Evolutionary conservation across 2,113 vertebrate genomes (phyloP).

Genomic region (Leptobrachium leishanense): DNA sequence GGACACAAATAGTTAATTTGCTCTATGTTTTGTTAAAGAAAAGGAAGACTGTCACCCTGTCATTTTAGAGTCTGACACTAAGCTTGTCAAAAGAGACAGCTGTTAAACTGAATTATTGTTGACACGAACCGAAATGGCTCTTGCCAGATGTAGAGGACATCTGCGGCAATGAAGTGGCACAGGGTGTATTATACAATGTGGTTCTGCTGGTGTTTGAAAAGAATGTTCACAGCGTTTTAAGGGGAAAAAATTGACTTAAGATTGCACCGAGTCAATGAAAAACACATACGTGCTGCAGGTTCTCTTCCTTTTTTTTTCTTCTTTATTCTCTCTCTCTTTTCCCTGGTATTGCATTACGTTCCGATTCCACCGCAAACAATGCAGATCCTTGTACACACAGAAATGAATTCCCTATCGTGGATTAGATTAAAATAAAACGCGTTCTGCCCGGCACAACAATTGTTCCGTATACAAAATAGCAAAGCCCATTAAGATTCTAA

Average conservation of each 20-base stretch:
- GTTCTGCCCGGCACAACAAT: constrained; percentile 53
- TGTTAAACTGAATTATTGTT: constrained; percentile 81
- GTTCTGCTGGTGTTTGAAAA: constrained; percentile 68
- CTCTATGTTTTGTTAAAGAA: constrained; percentile 64
- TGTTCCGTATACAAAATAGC: constrained; percentile 45
- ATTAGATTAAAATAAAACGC: constrained; percentile 47
- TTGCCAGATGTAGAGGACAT: constrained; percentile 81
- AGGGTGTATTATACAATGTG: constrained; percentile 73
- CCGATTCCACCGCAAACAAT: neutral
- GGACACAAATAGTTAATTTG: constrained; percentile 67
- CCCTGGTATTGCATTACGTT: neutral
- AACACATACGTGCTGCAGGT: constrained; percentile 52
- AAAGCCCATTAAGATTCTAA: constrained; percentile 46
- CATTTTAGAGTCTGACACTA: constrained; percentile 74
- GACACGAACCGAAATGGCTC: constrained; percentile 68
- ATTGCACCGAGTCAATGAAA: constrained; percentile 60
- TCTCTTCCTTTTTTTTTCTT: too few relatives aligned
- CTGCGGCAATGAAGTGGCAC: constrained; percentile 71
- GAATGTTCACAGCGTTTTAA: constrained; percentile 26
- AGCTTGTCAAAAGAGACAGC: constrained; percentile 80
- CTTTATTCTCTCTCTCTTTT: neutral
- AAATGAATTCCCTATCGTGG: constrained; percentile 1
- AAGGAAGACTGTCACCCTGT: constrained; percentile 74
- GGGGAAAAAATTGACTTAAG: constrained; percentile 61
- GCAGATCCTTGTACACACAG: neutral